Conservation (phyloP, 2,888 invertebrate genomes). For the Julus scanicus region DNA sequence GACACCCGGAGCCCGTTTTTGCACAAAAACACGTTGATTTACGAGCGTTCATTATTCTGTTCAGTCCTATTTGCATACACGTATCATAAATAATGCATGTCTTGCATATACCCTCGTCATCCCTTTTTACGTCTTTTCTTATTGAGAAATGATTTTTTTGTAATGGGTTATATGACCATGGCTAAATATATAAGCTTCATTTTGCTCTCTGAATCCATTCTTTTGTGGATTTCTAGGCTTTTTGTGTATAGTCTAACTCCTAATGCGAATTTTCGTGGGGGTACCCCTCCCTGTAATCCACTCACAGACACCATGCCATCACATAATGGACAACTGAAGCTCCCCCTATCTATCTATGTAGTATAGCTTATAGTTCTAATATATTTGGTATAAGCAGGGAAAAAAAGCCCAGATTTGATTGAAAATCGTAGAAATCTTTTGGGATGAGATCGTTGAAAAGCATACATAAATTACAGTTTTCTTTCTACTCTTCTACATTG, state of each 20-base stretch:
- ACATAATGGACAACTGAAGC: constrained; percentile 1
- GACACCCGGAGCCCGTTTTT: constrained; percentile 20
- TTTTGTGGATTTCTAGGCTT: constrained; percentile 32
- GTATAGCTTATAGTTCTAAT: neutral
- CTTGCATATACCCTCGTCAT: constrained; percentile 41
- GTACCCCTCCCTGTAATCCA: constrained; percentile 44
- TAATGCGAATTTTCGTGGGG: neutral
- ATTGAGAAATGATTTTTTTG: constrained; percentile 43
- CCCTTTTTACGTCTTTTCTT: constrained; percentile 47
- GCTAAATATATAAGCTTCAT: constrained; percentile 47
- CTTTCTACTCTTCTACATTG: neutral
- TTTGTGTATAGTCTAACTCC: constrained; percentile 5
- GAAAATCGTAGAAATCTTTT: constrained; percentile 28
- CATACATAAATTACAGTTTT: neutral
- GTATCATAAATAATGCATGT: constrained; percentile 40
- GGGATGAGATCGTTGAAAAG: constrained; percentile 40
- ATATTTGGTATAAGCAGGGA: too few species aligned
- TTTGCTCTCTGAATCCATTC: constrained; percentile 40
- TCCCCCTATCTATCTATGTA: neutral
- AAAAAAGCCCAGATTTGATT: neutral
- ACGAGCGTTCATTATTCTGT: constrained; percentile 16
- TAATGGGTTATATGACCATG: constrained; percentile 47
- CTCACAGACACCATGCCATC: constrained; percentile 29
- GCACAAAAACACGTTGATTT: constrained; percentile 45
- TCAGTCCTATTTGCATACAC: constrained; percentile 37